Conservation (phyloP, 1,140 invertebrate species). For the Drosophila rufa region DNA sequence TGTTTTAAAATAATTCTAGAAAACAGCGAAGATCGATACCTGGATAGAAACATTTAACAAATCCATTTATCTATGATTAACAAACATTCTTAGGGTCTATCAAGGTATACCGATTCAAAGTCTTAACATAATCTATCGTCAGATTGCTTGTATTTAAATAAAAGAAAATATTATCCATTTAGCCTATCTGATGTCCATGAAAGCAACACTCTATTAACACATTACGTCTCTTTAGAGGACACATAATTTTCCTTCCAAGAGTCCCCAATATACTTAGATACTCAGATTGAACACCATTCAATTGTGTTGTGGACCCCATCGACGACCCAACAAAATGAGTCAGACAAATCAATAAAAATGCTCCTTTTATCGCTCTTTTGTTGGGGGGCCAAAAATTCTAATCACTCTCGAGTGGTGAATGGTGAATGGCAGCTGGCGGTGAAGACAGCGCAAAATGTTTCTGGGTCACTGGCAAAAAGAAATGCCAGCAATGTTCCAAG, state of each 20-base stretch:
- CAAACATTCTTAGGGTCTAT: too few relatives aligned
- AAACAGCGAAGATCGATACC: too few relatives aligned
- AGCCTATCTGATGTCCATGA: too few relatives aligned
- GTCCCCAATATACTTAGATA: background rate
- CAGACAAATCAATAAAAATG: conserved; percentile 49
- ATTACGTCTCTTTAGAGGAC: too few relatives aligned
- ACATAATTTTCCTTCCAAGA: background rate
- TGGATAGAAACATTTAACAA: too few relatives aligned
- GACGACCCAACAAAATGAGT: conserved; percentile 15
- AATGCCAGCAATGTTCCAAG: conserved; percentile 59
- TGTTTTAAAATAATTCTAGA: too few relatives aligned
- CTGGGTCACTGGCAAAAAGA: conserved; percentile 69
- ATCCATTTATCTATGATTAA: too few relatives aligned
- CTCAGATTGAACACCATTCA: conserved; percentile 14
- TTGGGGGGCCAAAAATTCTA: conserved; percentile 36
- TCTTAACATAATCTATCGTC: too few relatives aligned
- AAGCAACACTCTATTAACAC: background rate
- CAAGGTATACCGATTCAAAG: too few relatives aligned
- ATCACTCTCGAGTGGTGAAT: conserved; percentile 46
- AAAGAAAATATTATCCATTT: background rate
- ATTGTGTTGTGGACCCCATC: conserved; percentile 1
- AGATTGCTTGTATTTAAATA: too few relatives aligned
- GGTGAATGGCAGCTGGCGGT: conserved; percentile 36
- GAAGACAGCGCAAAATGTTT: conserved; percentile 50
- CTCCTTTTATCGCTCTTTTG: conserved; percentile 5